These are phyloP conservation scores for Semicossyphus pulcher DNA, from an alignment of 2,113 vertebrate genomes.

Conservation along the genomic window DNA sequence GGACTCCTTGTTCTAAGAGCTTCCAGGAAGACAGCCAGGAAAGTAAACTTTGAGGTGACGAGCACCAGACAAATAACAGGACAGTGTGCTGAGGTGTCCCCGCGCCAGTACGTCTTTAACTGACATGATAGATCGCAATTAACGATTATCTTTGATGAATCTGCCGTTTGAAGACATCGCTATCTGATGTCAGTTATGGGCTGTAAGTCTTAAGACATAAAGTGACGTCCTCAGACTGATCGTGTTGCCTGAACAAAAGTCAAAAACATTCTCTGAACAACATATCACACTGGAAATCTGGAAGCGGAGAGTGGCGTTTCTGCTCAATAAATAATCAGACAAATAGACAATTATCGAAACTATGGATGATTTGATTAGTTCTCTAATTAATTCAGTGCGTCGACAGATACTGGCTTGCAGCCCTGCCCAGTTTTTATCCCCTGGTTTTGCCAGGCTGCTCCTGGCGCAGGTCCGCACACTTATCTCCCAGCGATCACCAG, in stretches of 20 bases:
- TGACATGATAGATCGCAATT: too few species aligned
- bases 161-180: too few species aligned
- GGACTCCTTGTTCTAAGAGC: too few species aligned
- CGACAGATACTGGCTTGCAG: background rate
- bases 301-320: background rate
- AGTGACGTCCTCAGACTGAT: background rate
- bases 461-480: background rate
- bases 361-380: background rate
- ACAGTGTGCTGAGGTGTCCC: too few species aligned
- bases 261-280: background rate
- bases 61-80: too few species aligned
- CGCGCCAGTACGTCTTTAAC: too few species aligned
- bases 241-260: background rate
- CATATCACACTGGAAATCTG: background rate
- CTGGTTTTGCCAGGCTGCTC: background rate
- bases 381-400: background rate
- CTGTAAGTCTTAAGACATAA: background rate
- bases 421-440: background rate
- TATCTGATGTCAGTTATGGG: too few species aligned
- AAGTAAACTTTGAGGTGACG: too few species aligned
- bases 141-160: background rate
- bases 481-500: background rate
- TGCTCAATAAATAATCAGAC: background rate
- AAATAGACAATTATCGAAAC: background rate
- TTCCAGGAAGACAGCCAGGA: too few species aligned